Evolutionary conservation across 1,140 invertebrate genomes (phyloP), one percentile per base, ranked within the genome.

Genomic region (Teleopsis dalmanni): DNA sequence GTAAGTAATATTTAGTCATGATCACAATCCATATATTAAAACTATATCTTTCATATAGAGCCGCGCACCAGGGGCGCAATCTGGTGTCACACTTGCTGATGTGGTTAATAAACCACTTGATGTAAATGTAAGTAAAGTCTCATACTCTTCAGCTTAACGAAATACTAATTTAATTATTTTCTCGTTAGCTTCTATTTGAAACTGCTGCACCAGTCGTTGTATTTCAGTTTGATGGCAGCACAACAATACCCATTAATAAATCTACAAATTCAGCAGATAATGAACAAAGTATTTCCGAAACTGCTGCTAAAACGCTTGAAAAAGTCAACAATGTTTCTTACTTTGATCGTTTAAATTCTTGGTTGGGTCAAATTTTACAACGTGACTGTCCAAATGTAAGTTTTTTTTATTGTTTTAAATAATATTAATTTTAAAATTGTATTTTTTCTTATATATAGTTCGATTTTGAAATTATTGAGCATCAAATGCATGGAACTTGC

Each of bases 341-440:
- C 71, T 93, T 86, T 65, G 86, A 95, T 72, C 91, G 91, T 61
- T 75, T 95, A 0, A 95, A 95, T 75, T 90, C 88, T 1, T 95
- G 91, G 94, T 73, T 97, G 3, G 89, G 90, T n/a, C 93, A 96
- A 68, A 88, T 93, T 29, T 70, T 95, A n/a, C 87, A 93, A 63
- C 73, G 88, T 43, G 89, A 92, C 53, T 71, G 68, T 49, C 65
- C 65, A 19, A 66, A 67, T 54, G 63, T 71, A 43, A 61, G 61
- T 54, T 35, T 19, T n/a, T n/a, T n/a, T n/a, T n/a, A n/a, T n/a
- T n/a, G n/a, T n/a, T n/a, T n/a, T n/a, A n/a, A n/a, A n/a, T n/a
- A n/a, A n/a, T n/a, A n/a, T n/a, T 47, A 3, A 21, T 21, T 37
- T 33, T 21, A 16, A 35, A 3, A 10, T 13, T 21, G 13, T 29